Evolutionary conservation across 2,113 vertebrate genomes (phyloP), one percentile per base, ranked within the genome.

Genomic region (Catharus bicknelli): DNA sequence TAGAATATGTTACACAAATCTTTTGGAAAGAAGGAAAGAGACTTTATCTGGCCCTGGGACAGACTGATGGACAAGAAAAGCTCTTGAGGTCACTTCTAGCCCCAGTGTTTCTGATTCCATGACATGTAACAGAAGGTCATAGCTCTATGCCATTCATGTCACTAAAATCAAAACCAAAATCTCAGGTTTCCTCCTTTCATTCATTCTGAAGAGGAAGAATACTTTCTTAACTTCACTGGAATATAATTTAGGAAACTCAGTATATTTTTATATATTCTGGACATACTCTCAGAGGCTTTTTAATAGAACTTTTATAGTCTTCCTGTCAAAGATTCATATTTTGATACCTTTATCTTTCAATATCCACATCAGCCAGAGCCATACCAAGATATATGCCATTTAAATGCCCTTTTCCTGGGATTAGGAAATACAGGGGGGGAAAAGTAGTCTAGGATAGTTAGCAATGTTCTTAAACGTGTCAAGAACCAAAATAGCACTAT

Each of bases 291-390:
- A 54, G 32, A 11, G 7, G 5, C 3, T 57, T 84, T 85, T 75
- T 58, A 38, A 69, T 27, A 53, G 22, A 89, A 72, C 17, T 82
- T 82, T 40, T 54, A 38, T 45, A 75, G 85, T 47, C 15, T 80
- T 58, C 32, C 23, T 34, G 16, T 55, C 47, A 62, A 16, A 83
- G 54, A 43, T 50, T 80, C 30, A 55, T 16, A 73, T 61, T 82
- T 79, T 62, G 16, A 57, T 79, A 23, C 7, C 42, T 89, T 77
- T 70, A n/a, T 74, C 57, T 90, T 82, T 90, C 69, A 84, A 54
- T 79, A 86, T 75, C 36, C 4, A 3, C 64, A 59, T 64, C 36
- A 70, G 27, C 13, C 64, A n/a, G 27, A 89, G 17, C 75, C 40
- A 68, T 45, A 82, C 15, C 30, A 68, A 68, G 43, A 87, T 61